phyloP scores from a whole-genome alignment of 2,797 vertebrate species.

The Poliocrania exsul region DNA sequence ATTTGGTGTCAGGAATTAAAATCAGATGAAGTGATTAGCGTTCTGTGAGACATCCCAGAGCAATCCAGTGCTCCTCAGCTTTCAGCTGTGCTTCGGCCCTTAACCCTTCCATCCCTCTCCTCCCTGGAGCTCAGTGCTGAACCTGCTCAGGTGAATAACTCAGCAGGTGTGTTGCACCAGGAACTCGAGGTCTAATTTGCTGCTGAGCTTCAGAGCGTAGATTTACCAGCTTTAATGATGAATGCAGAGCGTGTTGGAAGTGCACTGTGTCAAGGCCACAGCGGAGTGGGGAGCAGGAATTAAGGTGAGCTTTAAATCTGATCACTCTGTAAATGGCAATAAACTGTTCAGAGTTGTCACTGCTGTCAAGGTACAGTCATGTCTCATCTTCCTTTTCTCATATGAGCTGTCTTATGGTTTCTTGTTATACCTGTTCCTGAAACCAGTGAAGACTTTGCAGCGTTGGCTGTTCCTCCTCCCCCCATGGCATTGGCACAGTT shows the following conservation, averaged over 20 bases:
- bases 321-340: neutral
- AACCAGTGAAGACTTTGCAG: slow-evolving; percentile 48
- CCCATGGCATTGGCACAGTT: slow-evolving; percentile 60
- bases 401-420: slow-evolving; percentile 50
- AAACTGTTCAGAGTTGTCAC: neutral
- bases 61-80: neutral
- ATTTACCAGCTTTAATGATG: neutral
- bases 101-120: neutral
- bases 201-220: neutral
- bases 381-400: slow-evolving; percentile 23
- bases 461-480: slow-evolving; percentile 71
- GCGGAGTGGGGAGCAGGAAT: rapidly evolving
- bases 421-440: slow-evolving; percentile 73
- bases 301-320: neutral
- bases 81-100: neutral
- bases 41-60: neutral
- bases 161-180: neutral
- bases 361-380: slow-evolving; percentile 44
- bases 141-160: neutral
- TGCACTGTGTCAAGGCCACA: neutral
- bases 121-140: neutral
- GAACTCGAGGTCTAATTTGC: neutral
- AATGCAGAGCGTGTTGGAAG: neutral
- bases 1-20: slow-evolving; percentile 50
- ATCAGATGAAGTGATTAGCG: slow-evolving; percentile 58